phyloP scores from a whole-genome alignment of 1,140 invertebrate genomes.

The Nasonia giraulti region DNA sequence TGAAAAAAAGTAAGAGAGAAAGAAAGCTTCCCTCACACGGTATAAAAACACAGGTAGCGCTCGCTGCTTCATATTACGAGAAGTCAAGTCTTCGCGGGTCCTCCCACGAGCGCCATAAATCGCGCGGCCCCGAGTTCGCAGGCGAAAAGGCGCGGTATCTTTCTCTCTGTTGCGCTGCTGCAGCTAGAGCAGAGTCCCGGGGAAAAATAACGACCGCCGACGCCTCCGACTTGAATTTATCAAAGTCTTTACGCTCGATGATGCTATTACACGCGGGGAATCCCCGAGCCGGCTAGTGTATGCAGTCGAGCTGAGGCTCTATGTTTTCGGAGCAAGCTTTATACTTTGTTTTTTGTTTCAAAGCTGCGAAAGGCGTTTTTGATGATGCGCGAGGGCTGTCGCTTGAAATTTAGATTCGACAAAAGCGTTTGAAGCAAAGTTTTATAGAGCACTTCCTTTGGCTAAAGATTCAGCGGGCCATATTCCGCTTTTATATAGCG shows the following conservation, averaged over 20 bases:
- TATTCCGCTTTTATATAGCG: too few species aligned
- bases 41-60: neutral
- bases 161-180: neutral
- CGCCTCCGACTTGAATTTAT: conserved; percentile 27
- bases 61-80: conserved; percentile 54
- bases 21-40: neutral
- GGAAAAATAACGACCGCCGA: conserved; percentile 26
- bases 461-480: too few species aligned
- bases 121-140: conserved; percentile 54
- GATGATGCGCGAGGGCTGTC: neutral
- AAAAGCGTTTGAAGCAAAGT: too few species aligned
- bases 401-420: too few species aligned
- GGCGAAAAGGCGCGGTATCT: conserved; percentile 52
- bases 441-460: too few species aligned
- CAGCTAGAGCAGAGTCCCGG: neutral
- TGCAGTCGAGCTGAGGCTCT: neutral
- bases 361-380: neutral
- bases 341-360: neutral
- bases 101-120: conserved; percentile 61
- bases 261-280: conserved; percentile 7
- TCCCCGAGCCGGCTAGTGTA: neutral
- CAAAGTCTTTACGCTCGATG: conserved; percentile 32
- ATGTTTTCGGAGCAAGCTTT: neutral
- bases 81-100: conserved; percentile 24
- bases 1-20: neutral